Percentiles rank a stretch among this genome's conserved stretches.
Conservation (phyloP, 2,888 invertebrate genomes). For the Yponomeuta malinellus region DNA sequence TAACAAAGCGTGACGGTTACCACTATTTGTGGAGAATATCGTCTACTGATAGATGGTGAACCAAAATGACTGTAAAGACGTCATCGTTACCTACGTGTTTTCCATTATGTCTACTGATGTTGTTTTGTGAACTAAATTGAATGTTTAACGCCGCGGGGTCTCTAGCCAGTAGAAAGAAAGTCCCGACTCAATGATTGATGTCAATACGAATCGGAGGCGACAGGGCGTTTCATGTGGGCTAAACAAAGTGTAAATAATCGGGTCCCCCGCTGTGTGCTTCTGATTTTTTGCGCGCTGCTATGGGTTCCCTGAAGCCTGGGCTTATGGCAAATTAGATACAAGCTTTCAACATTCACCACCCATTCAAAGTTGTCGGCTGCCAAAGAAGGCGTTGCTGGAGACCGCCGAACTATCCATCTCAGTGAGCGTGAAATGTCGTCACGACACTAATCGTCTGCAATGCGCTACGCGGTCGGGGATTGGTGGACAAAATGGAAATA, state of each 20-base stretch:
- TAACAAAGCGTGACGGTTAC: neutral
- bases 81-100: neutral
- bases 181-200: slow-evolving; percentile 7
- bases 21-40: neutral
- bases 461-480: slow-evolving; percentile 35
- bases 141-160: neutral
- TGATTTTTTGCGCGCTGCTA: slow-evolving; percentile 36
- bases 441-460: slow-evolving; percentile 38
- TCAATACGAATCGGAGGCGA: slow-evolving; percentile 19
- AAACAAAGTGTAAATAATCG: slow-evolving; percentile 39
- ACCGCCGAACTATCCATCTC: slow-evolving; percentile 31
- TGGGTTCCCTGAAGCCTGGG: slow-evolving; percentile 35
- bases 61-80: neutral
- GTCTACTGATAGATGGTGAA: neutral
- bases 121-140: neutral
- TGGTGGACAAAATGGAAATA: slow-evolving; percentile 61
- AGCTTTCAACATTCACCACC: slow-evolving; percentile 41
- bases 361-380: slow-evolving; percentile 20
- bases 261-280: slow-evolving; percentile 41
- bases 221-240: slow-evolving; percentile 37
- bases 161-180: slow-evolving; percentile 4
- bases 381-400: slow-evolving; percentile 31
- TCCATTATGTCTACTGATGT: neutral
- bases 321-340: slow-evolving; percentile 41
- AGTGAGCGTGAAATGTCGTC: slow-evolving; percentile 36